Percentiles rank a stretch among this genome's conserved stretches.
Conservation (phyloP, 2,888 invertebrate genomes). For the Nephrotoma flavescens region DNA sequence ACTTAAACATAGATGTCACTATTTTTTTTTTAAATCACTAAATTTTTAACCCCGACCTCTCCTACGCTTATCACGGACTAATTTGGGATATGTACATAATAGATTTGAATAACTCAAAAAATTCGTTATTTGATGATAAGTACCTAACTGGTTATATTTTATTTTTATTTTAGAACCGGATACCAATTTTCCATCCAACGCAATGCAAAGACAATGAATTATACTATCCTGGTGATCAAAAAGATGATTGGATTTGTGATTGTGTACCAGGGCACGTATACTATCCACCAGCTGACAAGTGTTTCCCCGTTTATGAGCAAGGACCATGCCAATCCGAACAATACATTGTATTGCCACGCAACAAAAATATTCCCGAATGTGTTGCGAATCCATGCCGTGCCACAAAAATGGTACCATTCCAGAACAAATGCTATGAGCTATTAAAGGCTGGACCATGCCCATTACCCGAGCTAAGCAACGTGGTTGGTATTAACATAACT, state of each 20-base stretch:
- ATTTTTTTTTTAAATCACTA: no score
- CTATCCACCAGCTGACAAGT: slow-evolving; percentile 42
- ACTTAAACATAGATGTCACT: no score
- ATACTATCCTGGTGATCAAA: slow-evolving; percentile 49
- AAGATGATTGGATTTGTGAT: slow-evolving; percentile 46
- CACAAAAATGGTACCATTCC: slow-evolving; percentile 36
- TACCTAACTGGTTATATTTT: background rate
- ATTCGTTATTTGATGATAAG: no score
- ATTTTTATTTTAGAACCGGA: slow-evolving; percentile 30
- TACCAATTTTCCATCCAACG: slow-evolving; percentile 41
- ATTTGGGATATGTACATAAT: no score
- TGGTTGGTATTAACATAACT: slow-evolving; percentile 44
- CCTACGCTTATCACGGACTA: no score
- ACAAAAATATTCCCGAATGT: slow-evolving; percentile 42
- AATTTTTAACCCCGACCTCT: no score
- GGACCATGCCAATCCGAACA: slow-evolving; percentile 45
- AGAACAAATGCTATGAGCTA: slow-evolving; percentile 21
- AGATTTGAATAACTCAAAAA: no score
- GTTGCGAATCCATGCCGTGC: slow-evolving; percentile 41
- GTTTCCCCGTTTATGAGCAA: slow-evolving; percentile 44
- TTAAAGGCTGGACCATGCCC: slow-evolving; percentile 20
- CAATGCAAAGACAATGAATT: slow-evolving; percentile 47
- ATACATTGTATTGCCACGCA: slow-evolving; percentile 38
- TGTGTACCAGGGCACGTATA: slow-evolving; percentile 37
- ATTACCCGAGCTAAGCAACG: slow-evolving; percentile 28